A percentile compares a stretch with the other conserved stretches of the same genome.
Evolutionary conservation across 2,888 invertebrate genomes (phyloP).

Genomic region (Lithophane socia): DNA sequence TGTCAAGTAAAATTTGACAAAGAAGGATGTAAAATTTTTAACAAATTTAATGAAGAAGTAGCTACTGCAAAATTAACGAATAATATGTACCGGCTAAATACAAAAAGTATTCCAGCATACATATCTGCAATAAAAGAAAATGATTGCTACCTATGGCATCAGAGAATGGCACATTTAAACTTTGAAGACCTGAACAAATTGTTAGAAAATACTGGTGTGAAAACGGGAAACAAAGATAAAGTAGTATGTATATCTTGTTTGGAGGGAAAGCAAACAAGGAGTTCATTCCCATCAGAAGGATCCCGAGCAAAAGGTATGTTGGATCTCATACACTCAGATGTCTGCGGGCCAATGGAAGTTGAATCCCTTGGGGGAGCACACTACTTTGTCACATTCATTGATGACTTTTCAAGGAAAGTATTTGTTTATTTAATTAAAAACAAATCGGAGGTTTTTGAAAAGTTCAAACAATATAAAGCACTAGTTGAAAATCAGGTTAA

Average conservation of each 20-base stretch:
- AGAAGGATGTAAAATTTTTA: background rate
- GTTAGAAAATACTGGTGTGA: background rate
- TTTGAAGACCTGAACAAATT: background rate
- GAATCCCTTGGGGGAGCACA: too few relatives aligned
- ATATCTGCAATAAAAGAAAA: background rate
- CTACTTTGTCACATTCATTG: too few relatives aligned
- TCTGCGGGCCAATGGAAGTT: too few relatives aligned
- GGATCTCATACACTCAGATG: background rate
- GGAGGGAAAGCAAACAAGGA: background rate
- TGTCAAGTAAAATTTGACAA: background rate
- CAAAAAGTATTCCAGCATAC: background rate
- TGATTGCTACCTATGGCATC: background rate
- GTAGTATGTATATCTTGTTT: background rate
- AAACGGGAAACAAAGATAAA: background rate
- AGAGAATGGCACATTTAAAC: background rate
- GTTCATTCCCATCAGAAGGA: background rate
- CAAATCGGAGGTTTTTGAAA: background rate
- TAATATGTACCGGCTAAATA: background rate
- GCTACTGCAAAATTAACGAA: background rate
- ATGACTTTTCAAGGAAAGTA: background rate
- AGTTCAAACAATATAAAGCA: background rate
- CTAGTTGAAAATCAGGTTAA: background rate
- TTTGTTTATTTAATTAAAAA: background rate
- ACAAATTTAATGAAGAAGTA: background rate
- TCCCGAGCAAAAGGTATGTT: background rate